These are phyloP conservation scores for Drosophila obscura DNA, from an alignment of 1,140 invertebrate species.

Conservation along the genomic window DNA sequence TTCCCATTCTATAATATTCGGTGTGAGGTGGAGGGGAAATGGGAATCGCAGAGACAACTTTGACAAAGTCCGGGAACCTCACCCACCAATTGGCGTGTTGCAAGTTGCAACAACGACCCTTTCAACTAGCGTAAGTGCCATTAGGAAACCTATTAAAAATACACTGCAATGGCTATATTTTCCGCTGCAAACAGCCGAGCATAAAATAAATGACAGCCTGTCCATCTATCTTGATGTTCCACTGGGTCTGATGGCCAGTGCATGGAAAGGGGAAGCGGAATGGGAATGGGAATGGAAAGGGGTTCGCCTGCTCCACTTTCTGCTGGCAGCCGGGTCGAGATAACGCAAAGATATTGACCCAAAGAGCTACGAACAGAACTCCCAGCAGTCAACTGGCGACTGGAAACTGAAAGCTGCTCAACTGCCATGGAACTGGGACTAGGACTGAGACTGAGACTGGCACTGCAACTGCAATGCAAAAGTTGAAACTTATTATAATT, in stretches of 20 bases:
- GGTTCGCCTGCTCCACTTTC: conserved; percentile 68
- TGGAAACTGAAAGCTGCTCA: conserved; percentile 52
- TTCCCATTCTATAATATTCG: conserved; percentile 18
- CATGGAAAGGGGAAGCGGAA: too few species aligned
- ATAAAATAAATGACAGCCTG: conserved; percentile 79
- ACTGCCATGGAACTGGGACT: conserved; percentile 40
- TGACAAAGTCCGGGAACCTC: conserved; percentile 5
- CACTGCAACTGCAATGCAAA: conserved; percentile 53
- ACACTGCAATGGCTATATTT: conserved; percentile 73
- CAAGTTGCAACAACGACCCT: conserved; percentile 45
- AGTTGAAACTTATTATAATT: conserved; percentile 83
- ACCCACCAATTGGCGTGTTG: conserved; percentile 6
- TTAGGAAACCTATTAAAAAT: conserved; percentile 74
- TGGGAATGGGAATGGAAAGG: background rate
- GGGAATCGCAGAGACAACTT: conserved; percentile 24
- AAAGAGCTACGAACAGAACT: conserved; percentile 55
- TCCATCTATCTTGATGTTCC: conserved; percentile 40
- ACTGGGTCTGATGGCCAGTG: conserved; percentile 16
- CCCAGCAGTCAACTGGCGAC: conserved; percentile 15
- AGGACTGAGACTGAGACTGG: conserved; percentile 17
- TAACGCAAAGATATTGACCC: conserved; percentile 75
- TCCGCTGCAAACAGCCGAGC: conserved; percentile 46
- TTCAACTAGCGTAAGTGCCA: conserved; percentile 63
- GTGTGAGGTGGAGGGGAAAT: conserved; percentile 42
- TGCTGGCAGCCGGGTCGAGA: conserved; percentile 43